Evolutionary conservation across 2,113 vertebrate genomes (phyloP), one percentile per base, ranked within the genome.

Genomic region (Ameiurus melas): DNA sequence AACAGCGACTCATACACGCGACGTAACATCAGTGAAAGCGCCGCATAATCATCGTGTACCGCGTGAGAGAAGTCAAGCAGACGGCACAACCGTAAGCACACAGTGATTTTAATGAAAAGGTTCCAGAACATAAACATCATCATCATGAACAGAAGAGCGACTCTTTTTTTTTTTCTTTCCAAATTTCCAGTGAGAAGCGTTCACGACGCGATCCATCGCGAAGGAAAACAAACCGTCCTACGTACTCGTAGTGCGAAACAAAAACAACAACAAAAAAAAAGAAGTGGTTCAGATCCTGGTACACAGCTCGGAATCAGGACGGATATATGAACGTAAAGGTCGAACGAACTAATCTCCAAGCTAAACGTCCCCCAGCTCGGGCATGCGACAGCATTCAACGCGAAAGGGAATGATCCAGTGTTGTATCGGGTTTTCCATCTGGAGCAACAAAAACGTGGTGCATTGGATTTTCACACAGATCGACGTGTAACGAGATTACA

Each of bases 41-140:
- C 17, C 8, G 30, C 30, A 19, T 36, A 20, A 71, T n/a, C 25
- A 68, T 16, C 33, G 4, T 4, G 39, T 33, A 14, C n/a, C 14
- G n/a, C 4, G 17, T 60, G 19, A 43, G n/a, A 55, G 5, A 39
- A 62, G 82, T 57, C 43, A 57, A 33, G 36, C 75, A 53, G 19
- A 66, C 5, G 22, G 68, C 16, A 64, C 19, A 10, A 22, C 3
- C 39, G 39, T 85, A 20, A 80, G 87, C 68, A 85, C 83, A 77
- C 60, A 84, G 89, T 80, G 20, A 80, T 82, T 94, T 95, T 95
- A 95, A 94, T 95, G 93, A 93, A 93, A 92, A 92, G 90, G 62
- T 91, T 93, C 89, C 91, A 93, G 92, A 94, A 94, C 43, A 47
- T 47, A 47, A 94, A n/a, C n/a, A n/a, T n/a, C n/a, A n/a, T n/a